Evolutionary conservation across 2,888 invertebrate genomes (phyloP).

Genomic region (Pyrrhia umbra): DNA sequence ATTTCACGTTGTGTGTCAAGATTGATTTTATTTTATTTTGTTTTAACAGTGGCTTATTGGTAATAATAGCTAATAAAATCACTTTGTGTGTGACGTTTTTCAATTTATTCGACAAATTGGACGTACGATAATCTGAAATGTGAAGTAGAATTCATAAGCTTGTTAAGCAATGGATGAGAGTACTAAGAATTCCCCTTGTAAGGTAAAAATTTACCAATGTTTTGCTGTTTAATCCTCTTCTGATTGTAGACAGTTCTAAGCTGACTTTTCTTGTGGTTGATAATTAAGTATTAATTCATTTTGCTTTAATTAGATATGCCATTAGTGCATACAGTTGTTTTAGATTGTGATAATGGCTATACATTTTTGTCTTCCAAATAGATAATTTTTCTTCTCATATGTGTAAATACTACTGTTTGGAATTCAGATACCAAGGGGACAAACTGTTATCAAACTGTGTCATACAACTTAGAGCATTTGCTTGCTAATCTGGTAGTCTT

Average conservation of each 20-base stretch:
- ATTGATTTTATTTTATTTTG: conserved; percentile 88
- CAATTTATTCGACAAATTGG: conserved; percentile 75
- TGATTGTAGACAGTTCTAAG: conserved; percentile 65
- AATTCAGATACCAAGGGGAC: conserved; percentile 62
- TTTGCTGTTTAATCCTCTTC: conserved; percentile 70
- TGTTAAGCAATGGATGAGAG: conserved; percentile 87
- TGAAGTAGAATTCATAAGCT: conserved; percentile 80
- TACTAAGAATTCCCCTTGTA: conserved; percentile 87
- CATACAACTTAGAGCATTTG: conserved; percentile 26
- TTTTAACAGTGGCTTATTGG: conserved; percentile 87
- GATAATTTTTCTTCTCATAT: conserved; percentile 36
- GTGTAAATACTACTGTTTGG: conserved; percentile 40
- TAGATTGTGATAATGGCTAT: conserved; percentile 52
- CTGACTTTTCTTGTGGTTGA: conserved; percentile 59
- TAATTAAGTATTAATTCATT: conserved; percentile 54
- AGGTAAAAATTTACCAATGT: conserved; percentile 84
- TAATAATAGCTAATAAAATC: conserved; percentile 84
- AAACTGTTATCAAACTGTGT: conserved; percentile 36
- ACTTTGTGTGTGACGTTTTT: conserved; percentile 83
- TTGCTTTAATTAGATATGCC: conserved; percentile 59
- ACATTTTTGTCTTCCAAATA: conserved; percentile 41
- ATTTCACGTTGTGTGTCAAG: conserved; percentile 83
- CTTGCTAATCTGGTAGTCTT: conserved; percentile 39
- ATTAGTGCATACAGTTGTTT: conserved; percentile 54
- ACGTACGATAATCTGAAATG: conserved; percentile 83